These are phyloP conservation scores for Pollenia angustigena DNA, from an alignment of 2,888 invertebrate species.

Conservation along the genomic window DNA sequence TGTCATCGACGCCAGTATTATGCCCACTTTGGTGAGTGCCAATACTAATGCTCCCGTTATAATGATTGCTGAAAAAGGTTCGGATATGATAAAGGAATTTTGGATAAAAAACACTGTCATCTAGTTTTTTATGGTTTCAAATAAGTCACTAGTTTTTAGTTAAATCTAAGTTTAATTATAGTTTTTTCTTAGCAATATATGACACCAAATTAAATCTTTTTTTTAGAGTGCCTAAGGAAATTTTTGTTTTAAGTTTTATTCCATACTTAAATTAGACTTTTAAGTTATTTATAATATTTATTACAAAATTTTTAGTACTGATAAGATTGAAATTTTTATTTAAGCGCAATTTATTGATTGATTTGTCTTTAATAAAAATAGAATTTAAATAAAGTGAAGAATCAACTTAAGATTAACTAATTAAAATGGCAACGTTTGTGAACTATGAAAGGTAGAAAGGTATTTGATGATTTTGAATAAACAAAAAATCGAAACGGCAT, in stretches of 20 bases:
- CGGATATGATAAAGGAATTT: constrained; percentile 93
- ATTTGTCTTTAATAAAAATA: background rate
- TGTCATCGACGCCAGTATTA: constrained; percentile 93
- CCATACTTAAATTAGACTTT: constrained; percentile 5
- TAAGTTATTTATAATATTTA: constrained; percentile 36
- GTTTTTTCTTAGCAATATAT: constrained; percentile 15
- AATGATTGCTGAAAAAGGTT: constrained; percentile 95
- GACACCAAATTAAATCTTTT: constrained; percentile 59
- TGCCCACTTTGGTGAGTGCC: constrained; percentile 93
- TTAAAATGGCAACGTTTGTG: background rate
- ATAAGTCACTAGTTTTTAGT: constrained; percentile 46
- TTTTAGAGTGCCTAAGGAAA: constrained; percentile 2
- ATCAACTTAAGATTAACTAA: constrained; percentile 6
- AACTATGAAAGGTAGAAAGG: background rate
- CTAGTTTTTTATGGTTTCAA: constrained; percentile 7
- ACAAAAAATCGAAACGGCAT: constrained; percentile 7
- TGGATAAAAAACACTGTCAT: constrained; percentile 87
- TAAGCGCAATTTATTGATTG: constrained; percentile 27
- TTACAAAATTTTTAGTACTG: background rate
- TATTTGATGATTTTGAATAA: background rate
- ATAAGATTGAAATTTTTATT: background rate
- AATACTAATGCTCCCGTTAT: constrained; percentile 94
- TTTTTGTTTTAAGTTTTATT: constrained; percentile 12
- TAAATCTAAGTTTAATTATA: constrained; percentile 8
- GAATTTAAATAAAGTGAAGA: background rate